Evolutionary conservation across 2,888 invertebrate genomes (phyloP).

Genomic region (Augiades crinisus): DNA sequence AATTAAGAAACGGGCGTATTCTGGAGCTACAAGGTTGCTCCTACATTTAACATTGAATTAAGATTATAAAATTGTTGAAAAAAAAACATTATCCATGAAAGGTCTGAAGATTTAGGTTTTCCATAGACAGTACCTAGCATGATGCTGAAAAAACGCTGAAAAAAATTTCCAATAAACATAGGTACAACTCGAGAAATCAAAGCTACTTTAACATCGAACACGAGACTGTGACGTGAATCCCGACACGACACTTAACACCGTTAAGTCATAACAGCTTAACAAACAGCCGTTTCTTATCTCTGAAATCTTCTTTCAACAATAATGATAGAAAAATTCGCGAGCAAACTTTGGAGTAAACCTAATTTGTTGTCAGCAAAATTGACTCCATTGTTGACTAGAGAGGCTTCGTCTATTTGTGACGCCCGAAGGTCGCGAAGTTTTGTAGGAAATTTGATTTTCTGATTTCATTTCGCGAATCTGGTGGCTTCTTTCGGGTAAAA

Average conservation of each 20-base stretch:
- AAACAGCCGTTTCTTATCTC: background rate
- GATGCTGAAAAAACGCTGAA: too few relatives aligned
- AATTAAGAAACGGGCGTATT: too few relatives aligned
- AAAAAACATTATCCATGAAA: too few relatives aligned
- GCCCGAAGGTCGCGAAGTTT: background rate
- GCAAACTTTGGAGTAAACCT: slow-evolving; percentile 2
- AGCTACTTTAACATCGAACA: too few relatives aligned
- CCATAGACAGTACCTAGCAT: too few relatives aligned
- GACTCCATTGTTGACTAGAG: slow-evolving; percentile 9
- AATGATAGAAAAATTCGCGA: background rate
- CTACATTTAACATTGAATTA: too few relatives aligned
- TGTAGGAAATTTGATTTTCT: slow-evolving; percentile 4
- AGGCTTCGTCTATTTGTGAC: background rate
- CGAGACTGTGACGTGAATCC: too few relatives aligned
- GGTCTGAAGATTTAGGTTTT: too few relatives aligned
- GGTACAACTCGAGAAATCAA: too few relatives aligned
- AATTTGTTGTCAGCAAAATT: slow-evolving; percentile 15
- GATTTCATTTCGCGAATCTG: slow-evolving; percentile 2
- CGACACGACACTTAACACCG: background rate
- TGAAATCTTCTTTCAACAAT: background rate
- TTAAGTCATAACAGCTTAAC: background rate
- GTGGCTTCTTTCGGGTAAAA: background rate
- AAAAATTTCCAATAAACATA: too few relatives aligned
- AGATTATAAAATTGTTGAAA: too few relatives aligned
- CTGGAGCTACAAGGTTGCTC: too few relatives aligned